Conservation (phyloP, 2,888 invertebrate species). For the Adelphocoris suturalis region DNA sequence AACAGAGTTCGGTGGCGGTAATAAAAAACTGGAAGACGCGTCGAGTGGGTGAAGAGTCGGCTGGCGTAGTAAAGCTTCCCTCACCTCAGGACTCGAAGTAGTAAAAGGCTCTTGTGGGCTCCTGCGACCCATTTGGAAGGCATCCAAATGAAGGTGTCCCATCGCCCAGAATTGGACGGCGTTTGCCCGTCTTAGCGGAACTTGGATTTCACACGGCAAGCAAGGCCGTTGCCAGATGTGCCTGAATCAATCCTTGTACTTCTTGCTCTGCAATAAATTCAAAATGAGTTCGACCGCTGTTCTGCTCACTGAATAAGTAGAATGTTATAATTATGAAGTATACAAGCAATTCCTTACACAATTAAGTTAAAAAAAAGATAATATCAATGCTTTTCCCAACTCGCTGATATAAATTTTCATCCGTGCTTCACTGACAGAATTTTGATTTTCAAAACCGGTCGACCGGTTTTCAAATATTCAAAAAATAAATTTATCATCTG, state of each 20-base stretch:
- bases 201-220: slow-evolving; percentile 14
- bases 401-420: no score
- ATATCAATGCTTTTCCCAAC: no score
- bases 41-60: background rate
- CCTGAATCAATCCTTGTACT: background rate
- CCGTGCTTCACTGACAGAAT: no score
- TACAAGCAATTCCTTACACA: no score
- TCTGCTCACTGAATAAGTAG: background rate
- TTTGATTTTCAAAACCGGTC: no score
- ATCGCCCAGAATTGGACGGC: background rate
- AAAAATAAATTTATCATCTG: no score
- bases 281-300: background rate
- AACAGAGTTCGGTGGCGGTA: background rate
- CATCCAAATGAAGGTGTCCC: slow-evolving; percentile 3
- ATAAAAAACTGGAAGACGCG: slow-evolving; percentile 36
- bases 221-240: background rate
- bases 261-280: background rate
- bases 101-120: background rate
- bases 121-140: slow-evolving; percentile 30
- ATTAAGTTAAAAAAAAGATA: no score
- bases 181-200: slow-evolving; percentile 32
- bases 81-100: background rate
- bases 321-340: no score
- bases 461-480: no score
- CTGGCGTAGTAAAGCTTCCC: background rate